Conservation (phyloP, 2,113 vertebrate species). For the Lamprotornis superbus region DNA sequence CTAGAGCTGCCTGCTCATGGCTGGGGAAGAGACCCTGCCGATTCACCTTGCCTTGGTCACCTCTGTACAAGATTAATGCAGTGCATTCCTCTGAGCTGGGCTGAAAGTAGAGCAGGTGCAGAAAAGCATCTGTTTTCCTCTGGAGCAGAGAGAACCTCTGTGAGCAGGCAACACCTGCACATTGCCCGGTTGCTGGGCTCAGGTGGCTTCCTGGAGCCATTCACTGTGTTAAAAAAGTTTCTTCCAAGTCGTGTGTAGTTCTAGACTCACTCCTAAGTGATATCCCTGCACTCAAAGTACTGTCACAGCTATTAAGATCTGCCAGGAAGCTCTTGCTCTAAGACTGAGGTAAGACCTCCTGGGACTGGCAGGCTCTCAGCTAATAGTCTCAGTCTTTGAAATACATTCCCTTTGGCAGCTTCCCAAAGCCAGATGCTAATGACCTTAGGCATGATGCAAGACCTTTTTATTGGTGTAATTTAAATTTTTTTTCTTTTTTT, state of each 20-base stretch:
- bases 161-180: conserved; percentile 47
- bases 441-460: conserved; percentile 66
- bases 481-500: not conserved
- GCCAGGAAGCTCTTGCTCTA: conserved; percentile 61
- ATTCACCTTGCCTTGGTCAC: conserved; percentile 67
- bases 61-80: conserved; percentile 60
- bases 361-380: conserved; percentile 58
- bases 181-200: not conserved
- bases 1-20: not conserved
- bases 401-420: conserved; percentile 61
- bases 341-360: conserved; percentile 59
- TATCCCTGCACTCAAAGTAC: not conserved
- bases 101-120: conserved; percentile 60
- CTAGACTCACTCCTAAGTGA: not conserved
- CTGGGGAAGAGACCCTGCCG: conserved; percentile 21
- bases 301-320: conserved; percentile 59
- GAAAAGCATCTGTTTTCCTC: conserved; percentile 60
- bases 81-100: conserved; percentile 41
- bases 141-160: not conserved
- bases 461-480: conserved; percentile 34
- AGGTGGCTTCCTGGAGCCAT: not conserved
- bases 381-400: conserved; percentile 62
- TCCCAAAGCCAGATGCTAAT: conserved; percentile 64
- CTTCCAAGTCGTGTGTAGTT: not conserved
- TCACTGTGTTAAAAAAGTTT: not conserved